A percentile compares a stretch with the other conserved stretches of the same genome.
phyloP scores from a whole-genome alignment of 37 sponge, comb jelly and placozoan species.

The Hexactinellida sp. region DNA sequence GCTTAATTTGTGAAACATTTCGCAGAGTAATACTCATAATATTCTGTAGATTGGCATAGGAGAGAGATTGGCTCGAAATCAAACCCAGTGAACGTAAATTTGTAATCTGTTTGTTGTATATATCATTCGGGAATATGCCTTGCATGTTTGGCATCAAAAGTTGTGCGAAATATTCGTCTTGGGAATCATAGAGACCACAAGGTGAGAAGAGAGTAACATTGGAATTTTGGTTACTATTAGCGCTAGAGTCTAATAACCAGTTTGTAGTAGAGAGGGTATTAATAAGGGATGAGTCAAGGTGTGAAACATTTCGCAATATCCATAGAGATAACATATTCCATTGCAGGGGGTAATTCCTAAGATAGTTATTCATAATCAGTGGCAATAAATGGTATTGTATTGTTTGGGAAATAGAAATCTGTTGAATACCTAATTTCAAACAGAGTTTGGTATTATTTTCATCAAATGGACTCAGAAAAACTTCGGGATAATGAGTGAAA shows the following conservation, averaged over 20 bases:
- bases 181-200: background rate
- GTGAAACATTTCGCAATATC: background rate
- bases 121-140: background rate
- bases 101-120: background rate
- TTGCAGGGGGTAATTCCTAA: background rate
- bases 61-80: background rate
- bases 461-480: background rate
- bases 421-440: background rate
- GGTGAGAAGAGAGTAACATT: background rate
- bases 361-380: background rate
- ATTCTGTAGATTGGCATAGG: background rate
- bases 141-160: background rate
- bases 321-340: background rate
- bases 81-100: background rate
- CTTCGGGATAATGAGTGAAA: background rate
- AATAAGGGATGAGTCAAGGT: background rate
- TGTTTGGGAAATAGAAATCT: background rate
- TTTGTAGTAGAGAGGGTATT: background rate
- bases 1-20: background rate
- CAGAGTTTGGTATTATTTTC: background rate
- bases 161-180: background rate
- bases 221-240: background rate
- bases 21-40: background rate
- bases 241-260: background rate
- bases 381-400: background rate